phyloP scores from a whole-genome alignment of 2,113 vertebrate species.

The Aepyceros melampus region DNA sequence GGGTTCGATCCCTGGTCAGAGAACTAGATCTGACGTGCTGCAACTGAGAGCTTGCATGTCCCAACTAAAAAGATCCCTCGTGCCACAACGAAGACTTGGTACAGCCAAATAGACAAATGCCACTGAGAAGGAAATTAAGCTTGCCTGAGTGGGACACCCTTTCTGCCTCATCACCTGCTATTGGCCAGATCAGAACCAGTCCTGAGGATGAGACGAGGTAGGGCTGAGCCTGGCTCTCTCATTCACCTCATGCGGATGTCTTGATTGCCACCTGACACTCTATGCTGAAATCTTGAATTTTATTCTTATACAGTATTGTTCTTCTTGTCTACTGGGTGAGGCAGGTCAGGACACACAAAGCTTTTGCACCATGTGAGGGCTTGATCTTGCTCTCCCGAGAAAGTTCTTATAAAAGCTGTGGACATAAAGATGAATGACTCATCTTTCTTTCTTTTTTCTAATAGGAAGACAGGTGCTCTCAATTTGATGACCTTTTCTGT shows the following conservation, averaged over 20 bases:
- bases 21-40: not conserved
- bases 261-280: not conserved
- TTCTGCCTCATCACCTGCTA: not conserved
- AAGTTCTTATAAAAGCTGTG: not conserved
- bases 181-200: not conserved
- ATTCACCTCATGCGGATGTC: not conserved
- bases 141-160: not conserved
- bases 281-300: not conserved
- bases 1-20: not conserved
- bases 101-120: not conserved
- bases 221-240: not conserved
- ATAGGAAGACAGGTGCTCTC: constrained; percentile 22
- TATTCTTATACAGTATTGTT: not conserved
- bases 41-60: not conserved
- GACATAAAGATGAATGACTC: constrained; percentile 13
- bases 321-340: not conserved
- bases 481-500: constrained; percentile 24
- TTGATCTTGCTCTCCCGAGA: not conserved
- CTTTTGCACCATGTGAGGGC: not conserved
- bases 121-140: not conserved
- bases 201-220: not conserved
- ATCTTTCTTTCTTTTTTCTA: not conserved
- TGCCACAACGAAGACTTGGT: not conserved
- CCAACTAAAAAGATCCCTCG: not conserved
- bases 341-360: not conserved